Percentiles rank a stretch among this genome's conserved stretches.
Conservation (phyloP, 2,888 invertebrate species). For the Meghimatium bilineatum region DNA sequence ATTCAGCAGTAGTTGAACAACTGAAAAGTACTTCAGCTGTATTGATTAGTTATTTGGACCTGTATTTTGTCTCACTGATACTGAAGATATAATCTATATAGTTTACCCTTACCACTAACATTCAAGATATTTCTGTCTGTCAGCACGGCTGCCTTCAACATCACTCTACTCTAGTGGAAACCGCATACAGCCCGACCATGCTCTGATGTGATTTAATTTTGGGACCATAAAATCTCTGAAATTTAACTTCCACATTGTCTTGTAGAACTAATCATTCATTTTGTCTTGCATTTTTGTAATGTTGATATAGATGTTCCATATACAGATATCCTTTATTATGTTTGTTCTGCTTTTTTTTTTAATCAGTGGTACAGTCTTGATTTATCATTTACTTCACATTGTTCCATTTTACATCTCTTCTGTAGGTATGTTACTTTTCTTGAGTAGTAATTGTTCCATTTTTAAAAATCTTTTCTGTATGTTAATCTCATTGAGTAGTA, state of each 20-base stretch:
- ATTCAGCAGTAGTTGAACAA: background rate
- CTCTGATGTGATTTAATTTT: constrained; percentile 34
- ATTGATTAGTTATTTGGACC: background rate
- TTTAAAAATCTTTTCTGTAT: too few species aligned
- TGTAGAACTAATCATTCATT: background rate
- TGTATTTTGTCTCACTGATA: background rate
- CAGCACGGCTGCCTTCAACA: constrained; percentile 34
- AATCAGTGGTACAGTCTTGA: background rate
- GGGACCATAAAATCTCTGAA: too few species aligned
- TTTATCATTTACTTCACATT: background rate
- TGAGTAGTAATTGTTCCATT: background rate
- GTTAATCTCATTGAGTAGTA: too few species aligned
- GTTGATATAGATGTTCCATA: background rate
- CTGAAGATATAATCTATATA: background rate
- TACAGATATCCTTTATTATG: background rate
- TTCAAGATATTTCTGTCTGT: background rate
- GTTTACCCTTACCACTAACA: background rate
- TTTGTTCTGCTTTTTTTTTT: background rate
- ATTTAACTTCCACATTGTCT: background rate
- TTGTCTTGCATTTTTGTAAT: background rate
- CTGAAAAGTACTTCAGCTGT: background rate
- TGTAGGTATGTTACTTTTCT: background rate
- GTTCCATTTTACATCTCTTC: background rate
- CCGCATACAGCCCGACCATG: constrained; percentile 28
- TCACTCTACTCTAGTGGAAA: background rate